phyloP scores from a whole-genome alignment of 2,888 invertebrate genomes.

The Drosophila pegasa region DNA sequence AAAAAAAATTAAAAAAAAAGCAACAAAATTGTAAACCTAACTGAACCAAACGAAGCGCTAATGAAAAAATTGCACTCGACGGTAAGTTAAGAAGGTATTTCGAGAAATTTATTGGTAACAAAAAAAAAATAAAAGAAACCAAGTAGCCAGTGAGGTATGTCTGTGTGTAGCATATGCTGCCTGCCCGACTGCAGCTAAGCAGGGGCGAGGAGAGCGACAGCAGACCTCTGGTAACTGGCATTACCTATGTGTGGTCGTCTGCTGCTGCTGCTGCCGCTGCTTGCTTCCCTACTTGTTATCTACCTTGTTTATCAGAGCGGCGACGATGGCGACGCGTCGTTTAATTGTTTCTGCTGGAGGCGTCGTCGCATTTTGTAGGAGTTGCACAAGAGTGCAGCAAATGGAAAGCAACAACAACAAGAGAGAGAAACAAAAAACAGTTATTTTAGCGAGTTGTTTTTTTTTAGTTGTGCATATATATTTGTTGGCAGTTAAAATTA shows the following conservation, averaged over 20 bases:
- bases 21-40: slow-evolving; percentile 19
- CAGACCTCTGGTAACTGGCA: slow-evolving; percentile 6
- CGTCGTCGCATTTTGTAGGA: slow-evolving; percentile 63
- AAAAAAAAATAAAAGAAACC: slow-evolving; percentile 35
- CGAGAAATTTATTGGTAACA: slow-evolving; percentile 69
- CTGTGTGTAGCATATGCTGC: slow-evolving; percentile 71
- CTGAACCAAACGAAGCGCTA: slow-evolving; percentile 55
- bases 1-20: slow-evolving; percentile 12
- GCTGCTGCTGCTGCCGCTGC: slow-evolving; percentile 9
- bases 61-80: slow-evolving; percentile 70
- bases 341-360: slow-evolving; percentile 69
- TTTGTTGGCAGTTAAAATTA: slow-evolving; percentile 54
- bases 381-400: slow-evolving; percentile 48
- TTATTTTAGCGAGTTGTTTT: slow-evolving; percentile 65
- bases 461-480: neutral
- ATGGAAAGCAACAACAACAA: slow-evolving; percentile 16
- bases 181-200: slow-evolving; percentile 28
- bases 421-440: slow-evolving; percentile 42
- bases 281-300: slow-evolving; percentile 41
- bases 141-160: slow-evolving; percentile 53
- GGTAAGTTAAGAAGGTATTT: slow-evolving; percentile 72
- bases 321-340: slow-evolving; percentile 55
- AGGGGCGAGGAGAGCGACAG: slow-evolving; percentile 3
- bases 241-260: slow-evolving; percentile 48
- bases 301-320: slow-evolving; percentile 69